Evolutionary conservation across 2,797 vertebrate genomes (phyloP).

Genomic region (Paguma larvata): DNA sequence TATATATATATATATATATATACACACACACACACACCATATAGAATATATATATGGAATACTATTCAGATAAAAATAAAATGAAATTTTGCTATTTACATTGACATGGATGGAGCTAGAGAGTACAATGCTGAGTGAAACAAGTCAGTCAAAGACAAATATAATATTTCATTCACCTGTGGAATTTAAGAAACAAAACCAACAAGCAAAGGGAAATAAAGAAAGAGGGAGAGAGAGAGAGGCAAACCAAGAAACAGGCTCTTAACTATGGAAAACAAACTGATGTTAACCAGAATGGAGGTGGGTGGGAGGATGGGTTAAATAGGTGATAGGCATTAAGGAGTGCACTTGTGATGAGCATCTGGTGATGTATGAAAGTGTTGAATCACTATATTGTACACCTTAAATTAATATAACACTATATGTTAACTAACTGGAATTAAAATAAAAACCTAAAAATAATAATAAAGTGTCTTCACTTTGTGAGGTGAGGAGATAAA

Average conservation of each 20-base stretch:
- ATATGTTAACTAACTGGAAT: background rate
- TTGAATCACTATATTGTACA: background rate
- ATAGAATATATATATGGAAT: background rate
- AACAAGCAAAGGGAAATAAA: background rate
- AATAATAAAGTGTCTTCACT: background rate
- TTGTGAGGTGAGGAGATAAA: background rate
- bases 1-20: too few relatives aligned
- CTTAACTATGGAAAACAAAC: background rate
- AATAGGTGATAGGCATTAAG: background rate
- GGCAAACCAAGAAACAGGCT: background rate
- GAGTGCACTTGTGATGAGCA: background rate
- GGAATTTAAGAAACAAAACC: background rate
- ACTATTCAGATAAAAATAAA: background rate
- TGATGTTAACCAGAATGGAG: background rate
- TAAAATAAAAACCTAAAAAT: background rate
- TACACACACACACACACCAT: too few relatives aligned
- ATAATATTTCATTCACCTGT: background rate
- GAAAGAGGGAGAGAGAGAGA: background rate
- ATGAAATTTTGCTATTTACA: background rate
- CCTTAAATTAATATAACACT: background rate
- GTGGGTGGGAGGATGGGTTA: background rate
- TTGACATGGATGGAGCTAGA: background rate
- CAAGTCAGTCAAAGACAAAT: background rate
- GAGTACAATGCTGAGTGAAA: background rate
- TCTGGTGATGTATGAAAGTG: background rate